A percentile compares a stretch with the other conserved stretches of the same genome.
phyloP scores from a whole-genome alignment of 1,140 invertebrate genomes.

The Phymorhynchus buccinoides region DNA sequence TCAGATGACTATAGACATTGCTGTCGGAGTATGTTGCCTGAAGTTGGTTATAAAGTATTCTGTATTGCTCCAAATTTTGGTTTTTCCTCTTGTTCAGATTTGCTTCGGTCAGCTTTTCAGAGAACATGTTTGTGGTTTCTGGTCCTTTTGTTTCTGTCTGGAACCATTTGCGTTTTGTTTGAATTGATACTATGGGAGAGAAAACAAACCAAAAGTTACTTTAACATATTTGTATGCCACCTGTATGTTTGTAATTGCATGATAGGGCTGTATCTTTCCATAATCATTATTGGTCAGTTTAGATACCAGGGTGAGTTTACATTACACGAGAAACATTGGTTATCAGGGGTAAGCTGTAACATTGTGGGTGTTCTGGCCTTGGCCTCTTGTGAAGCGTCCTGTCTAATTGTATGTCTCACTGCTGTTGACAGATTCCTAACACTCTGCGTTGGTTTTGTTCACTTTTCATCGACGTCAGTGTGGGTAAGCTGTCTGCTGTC shows the following conservation, averaged over 20 bases:
- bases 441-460: too few species aligned
- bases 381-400: slow-evolving; percentile 55
- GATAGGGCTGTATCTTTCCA: slow-evolving; percentile 62
- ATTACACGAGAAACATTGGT: slow-evolving; percentile 50
- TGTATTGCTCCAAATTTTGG: not conserved
- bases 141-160: slow-evolving; percentile 41
- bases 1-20: slow-evolving; percentile 20
- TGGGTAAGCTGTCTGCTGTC: too few species aligned
- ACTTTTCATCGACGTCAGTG: too few species aligned
- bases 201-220: slow-evolving; percentile 36
- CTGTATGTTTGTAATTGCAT: slow-evolving; percentile 57
- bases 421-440: too few species aligned
- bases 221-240: slow-evolving; percentile 49
- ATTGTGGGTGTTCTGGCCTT: slow-evolving; percentile 53
- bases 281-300: slow-evolving; percentile 54
- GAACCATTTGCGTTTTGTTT: slow-evolving; percentile 47
- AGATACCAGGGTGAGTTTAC: slow-evolving; percentile 52
- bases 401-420: slow-evolving; percentile 48
- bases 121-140: slow-evolving; percentile 47
- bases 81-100: not conserved
- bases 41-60: slow-evolving; percentile 61
- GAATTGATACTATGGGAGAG: slow-evolving; percentile 25
- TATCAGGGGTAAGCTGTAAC: slow-evolving; percentile 46
- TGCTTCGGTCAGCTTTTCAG: slow-evolving; percentile 42
- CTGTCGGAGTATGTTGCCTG: not conserved